Base-by-base conservation (phyloP, 1,140 invertebrate genomes). In the Lasioglossum albipes region DNA sequence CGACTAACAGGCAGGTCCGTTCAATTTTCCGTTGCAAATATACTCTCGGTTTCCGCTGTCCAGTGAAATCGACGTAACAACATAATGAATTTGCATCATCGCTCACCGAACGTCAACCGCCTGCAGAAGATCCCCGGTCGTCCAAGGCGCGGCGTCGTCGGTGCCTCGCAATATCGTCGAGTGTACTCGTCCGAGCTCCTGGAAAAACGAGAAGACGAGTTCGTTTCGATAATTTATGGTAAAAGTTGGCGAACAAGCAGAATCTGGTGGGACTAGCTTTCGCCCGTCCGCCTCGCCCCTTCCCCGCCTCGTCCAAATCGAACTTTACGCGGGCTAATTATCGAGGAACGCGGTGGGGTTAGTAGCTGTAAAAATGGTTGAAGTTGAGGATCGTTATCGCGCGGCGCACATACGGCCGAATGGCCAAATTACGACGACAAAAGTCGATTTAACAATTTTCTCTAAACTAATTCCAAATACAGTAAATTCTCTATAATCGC, bases 321-420 rank as follows among this genome's bases (percentile, higher is more conserved):
- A 72, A 79, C 36, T 79, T 72, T 54, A 20, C 36, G 42, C 27
- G 54, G 45, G 13, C 76, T 79, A 79, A 79, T 79, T 79, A 79
- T 72, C 69, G 22, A 20, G 7, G 20, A 71, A 65, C 1, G 16
- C n/a, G 12, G 54, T 7, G 18, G 22, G 36, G 36, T 36, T 36
- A 3, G 36, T 12, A 62, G 41, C 57, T 36, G 66, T 10, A 62
- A 65, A 79, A 72, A 65, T 31, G 41, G n/a, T 12, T 10, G 18
- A 49, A 68, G 52, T 72, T 41, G 41, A 20, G 22, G 61, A 64
- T 78, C 13, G n/a, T 71, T 65, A 65, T 71, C 73, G 18, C 41
- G 41, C 6, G 45, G 18, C 31, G 13, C n/a, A n/a, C n/a, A n/a
- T n/a, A n/a, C n/a, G n/a, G n/a, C n/a, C n/a, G n/a, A n/a, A n/a